Percentiles rank a stretch among this genome's conserved stretches.
phyloP scores from a whole-genome alignment of 2,888 invertebrate species.

The Habroteleia sp. region DNA sequence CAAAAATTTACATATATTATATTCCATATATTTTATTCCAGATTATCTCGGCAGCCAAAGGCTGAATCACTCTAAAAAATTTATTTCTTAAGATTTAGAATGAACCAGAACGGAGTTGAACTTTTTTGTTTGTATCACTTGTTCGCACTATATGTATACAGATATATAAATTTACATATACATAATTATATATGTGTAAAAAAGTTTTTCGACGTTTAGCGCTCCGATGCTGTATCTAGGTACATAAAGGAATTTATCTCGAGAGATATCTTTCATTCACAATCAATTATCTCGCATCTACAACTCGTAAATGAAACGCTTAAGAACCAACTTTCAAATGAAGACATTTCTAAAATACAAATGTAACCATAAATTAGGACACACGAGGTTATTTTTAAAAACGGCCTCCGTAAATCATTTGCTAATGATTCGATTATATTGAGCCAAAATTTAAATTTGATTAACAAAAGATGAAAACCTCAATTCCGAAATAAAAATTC shows the following conservation, averaged over 20 bases:
- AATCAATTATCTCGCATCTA: slow-evolving; percentile 57
- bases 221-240: slow-evolving; percentile 10
- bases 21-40: slow-evolving; percentile 6
- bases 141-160: no score
- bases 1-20: slow-evolving; percentile 27
- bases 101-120: not conserved
- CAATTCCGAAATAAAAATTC: slow-evolving; percentile 10
- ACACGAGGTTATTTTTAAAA: slow-evolving; percentile 23
- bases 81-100: slow-evolving; percentile 9
- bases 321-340: slow-evolving; percentile 39
- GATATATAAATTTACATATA: no score
- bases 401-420: slow-evolving; percentile 23
- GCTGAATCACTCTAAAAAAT: slow-evolving; percentile 11
- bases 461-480: slow-evolving; percentile 1
- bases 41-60: slow-evolving; percentile 13
- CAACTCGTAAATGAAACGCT: slow-evolving; percentile 54
- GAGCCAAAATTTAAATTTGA: slow-evolving; percentile 1
- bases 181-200: slow-evolving; percentile 32
- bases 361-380: slow-evolving; percentile 49
- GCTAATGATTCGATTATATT: slow-evolving; percentile 28
- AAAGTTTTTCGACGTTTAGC: slow-evolving; percentile 26
- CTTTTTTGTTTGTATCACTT: slow-evolving; percentile 19
- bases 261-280: slow-evolving; percentile 50
- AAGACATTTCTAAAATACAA: slow-evolving; percentile 50
- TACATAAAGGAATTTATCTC: slow-evolving; percentile 36